Conservation (phyloP, 2,888 invertebrate species). For the Scaptomyza flava region DNA sequence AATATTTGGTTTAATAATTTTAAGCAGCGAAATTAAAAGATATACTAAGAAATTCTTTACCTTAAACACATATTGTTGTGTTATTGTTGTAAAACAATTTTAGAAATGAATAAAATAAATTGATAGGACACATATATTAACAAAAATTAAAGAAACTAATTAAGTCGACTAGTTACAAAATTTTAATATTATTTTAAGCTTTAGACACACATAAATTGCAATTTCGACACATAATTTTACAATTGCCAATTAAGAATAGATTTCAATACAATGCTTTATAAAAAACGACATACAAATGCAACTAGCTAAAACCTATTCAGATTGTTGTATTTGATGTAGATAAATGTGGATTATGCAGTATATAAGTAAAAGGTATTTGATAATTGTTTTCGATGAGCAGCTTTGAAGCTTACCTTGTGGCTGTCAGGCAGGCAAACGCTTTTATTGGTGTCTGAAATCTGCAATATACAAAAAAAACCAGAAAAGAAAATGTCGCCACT, state of each 20-base stretch:
- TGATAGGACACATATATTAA: neutral
- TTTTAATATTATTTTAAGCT: neutral
- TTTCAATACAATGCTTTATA: slow-evolving; percentile 23
- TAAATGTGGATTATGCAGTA: slow-evolving; percentile 25
- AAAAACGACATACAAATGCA: slow-evolving; percentile 13
- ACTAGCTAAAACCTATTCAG: slow-evolving; percentile 16
- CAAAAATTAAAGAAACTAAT: neutral
- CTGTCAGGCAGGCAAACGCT: slow-evolving; percentile 85
- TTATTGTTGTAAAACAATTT: neutral
- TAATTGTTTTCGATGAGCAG: slow-evolving; percentile 61
- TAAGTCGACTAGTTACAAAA: slow-evolving; percentile 7
- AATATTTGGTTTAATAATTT: neutral
- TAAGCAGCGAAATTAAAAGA: neutral
- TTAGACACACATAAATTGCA: neutral
- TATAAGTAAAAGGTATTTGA: slow-evolving; percentile 36
- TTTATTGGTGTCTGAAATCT: slow-evolving; percentile 85
- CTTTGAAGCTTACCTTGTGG: slow-evolving; percentile 83
- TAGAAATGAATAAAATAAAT: neutral
- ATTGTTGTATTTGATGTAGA: slow-evolving; percentile 19
- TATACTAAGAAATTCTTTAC: too few relatives aligned
- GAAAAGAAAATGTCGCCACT: slow-evolving; percentile 82
- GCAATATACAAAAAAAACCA: slow-evolving; percentile 81
- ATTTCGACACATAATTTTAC: slow-evolving; percentile 1
- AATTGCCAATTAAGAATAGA: slow-evolving; percentile 12
- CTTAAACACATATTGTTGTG: too few relatives aligned